phyloP scores from a whole-genome alignment of 92 coral and sea anemone genomes.

The Isaurus tuberculatus region DNA sequence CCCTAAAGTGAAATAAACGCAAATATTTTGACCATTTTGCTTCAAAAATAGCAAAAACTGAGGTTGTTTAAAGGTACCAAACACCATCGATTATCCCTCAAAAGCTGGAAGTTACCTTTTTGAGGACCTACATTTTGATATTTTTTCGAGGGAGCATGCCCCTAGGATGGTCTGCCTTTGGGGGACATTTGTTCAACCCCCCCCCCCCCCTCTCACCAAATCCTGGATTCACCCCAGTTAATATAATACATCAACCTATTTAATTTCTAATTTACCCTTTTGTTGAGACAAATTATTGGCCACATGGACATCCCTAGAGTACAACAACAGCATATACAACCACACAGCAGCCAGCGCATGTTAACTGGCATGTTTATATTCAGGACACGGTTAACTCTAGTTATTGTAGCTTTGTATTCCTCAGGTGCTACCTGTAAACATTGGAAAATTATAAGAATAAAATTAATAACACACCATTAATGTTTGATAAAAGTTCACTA shows the following conservation, averaged over 20 bases:
- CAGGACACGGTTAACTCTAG: constrained; percentile 88
- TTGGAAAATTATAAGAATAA: background rate
- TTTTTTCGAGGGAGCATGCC: too few relatives aligned
- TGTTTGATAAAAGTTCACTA: background rate
- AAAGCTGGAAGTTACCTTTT: too few relatives aligned
- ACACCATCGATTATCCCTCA: too few relatives aligned
- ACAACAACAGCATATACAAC: constrained; percentile 98
- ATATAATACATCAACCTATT: background rate
- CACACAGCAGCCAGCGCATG: constrained; percentile 97
- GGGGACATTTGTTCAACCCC: too few relatives aligned
- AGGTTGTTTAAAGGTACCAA: too few relatives aligned
- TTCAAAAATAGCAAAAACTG: too few relatives aligned
- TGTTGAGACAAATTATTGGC: constrained; percentile 98
- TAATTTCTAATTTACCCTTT: constrained; percentile 78
- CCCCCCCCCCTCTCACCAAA: too few relatives aligned
- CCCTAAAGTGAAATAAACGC: too few relatives aligned
- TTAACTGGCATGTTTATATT: constrained; percentile 95
- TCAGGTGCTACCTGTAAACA: constrained; percentile 90
- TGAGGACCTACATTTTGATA: too few relatives aligned
- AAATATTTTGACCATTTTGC: too few relatives aligned
- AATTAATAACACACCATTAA: background rate
- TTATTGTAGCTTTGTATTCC: constrained; percentile 90
- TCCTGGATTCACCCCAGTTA: too few relatives aligned
- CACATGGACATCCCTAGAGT: constrained; percentile 98
- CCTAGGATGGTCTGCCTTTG: too few relatives aligned